phyloP scores from a whole-genome alignment of 2,113 vertebrate species.

The Nipponia nippon region DNA sequence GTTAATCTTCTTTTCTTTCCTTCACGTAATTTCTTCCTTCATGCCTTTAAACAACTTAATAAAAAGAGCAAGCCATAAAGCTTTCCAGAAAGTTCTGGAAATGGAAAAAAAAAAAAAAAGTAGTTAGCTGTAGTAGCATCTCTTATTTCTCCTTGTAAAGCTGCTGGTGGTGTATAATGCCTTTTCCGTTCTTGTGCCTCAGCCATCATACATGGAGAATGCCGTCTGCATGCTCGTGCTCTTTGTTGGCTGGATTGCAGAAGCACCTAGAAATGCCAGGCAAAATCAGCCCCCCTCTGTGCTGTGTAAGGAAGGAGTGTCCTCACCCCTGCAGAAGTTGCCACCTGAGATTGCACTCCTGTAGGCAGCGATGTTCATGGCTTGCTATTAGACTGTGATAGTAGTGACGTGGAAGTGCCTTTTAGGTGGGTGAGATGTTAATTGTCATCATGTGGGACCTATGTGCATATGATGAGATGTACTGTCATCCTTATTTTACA shows the following conservation, averaged over 20 bases:
- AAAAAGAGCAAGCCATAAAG: not conserved
- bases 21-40: not conserved
- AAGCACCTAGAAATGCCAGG: not conserved
- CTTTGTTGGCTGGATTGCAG: not conserved
- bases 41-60: not conserved
- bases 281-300: not conserved
- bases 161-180: not conserved
- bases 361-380: not conserved
- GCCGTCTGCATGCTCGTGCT: accelerated
- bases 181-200: not conserved
- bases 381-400: not conserved
- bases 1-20: not conserved
- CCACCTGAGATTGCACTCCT: not conserved
- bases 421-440: not conserved
- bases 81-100: not conserved
- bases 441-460: accelerated
- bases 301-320: not conserved
- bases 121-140: not conserved
- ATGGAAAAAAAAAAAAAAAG: not conserved
- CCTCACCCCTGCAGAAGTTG: not conserved
- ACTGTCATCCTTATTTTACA: not conserved
- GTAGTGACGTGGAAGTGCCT: not conserved
- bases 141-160: not conserved
- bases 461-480: not conserved
- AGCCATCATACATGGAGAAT: accelerated